Evolutionary conservation across 1,140 invertebrate species (phyloP).

Genomic region (Mizuhopecten yessoensis): DNA sequence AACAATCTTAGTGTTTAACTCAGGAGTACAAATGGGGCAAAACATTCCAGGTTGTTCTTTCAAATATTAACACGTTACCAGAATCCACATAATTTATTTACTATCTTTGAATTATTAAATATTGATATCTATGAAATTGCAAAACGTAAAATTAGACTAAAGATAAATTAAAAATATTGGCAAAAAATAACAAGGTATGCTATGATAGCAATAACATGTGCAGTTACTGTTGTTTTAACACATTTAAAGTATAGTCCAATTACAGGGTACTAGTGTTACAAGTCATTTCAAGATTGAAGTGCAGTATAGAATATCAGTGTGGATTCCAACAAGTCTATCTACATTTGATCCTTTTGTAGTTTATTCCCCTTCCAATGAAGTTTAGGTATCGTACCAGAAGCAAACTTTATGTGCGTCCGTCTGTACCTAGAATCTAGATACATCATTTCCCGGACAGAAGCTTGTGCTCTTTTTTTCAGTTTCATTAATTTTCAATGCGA

Average conservation of each 20-base stretch:
- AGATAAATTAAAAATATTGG: not conserved
- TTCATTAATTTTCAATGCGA: too few relatives aligned
- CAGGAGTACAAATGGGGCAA: not conserved
- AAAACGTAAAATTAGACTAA: not conserved
- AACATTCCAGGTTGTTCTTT: not conserved
- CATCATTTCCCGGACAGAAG: too few relatives aligned
- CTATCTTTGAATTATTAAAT: not conserved
- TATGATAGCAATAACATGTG: not conserved
- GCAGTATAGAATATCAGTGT: not conserved
- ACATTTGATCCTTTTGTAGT: too few relatives aligned
- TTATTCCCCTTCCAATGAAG: too few relatives aligned
- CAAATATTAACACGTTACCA: not conserved
- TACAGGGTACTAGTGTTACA: not conserved
- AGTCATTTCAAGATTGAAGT: not conserved
- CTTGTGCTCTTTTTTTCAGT: too few relatives aligned
- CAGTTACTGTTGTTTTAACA: not conserved
- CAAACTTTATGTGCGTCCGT: too few relatives aligned
- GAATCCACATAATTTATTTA: not conserved
- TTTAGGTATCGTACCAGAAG: too few relatives aligned
- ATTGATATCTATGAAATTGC: not conserved
- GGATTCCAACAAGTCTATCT: not conserved
- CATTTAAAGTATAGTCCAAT: not conserved
- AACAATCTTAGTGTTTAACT: not conserved
- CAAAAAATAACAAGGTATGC: not conserved
- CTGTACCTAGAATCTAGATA: too few relatives aligned